Percentiles rank a stretch among this genome's conserved stretches.
These are phyloP conservation scores for Coleophora flavipennella DNA, from an alignment of 2,888 invertebrate species.

Conservation along the genomic window DNA sequence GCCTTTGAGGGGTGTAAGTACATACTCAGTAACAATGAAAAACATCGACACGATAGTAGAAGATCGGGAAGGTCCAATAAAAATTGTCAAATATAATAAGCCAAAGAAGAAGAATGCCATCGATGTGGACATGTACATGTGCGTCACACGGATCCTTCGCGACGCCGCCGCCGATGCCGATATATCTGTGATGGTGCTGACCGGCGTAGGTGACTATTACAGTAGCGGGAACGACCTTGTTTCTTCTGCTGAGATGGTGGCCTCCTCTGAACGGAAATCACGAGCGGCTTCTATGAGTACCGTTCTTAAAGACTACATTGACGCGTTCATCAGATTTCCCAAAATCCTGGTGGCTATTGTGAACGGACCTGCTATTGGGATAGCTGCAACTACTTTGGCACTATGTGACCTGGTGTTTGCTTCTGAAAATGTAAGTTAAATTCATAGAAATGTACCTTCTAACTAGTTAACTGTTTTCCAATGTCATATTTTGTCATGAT, in stretches of 20 bases:
- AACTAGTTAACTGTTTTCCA: too few species aligned
- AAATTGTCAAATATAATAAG: constrained; percentile 79
- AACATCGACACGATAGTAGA: constrained; percentile 35
- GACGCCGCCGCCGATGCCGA: constrained; percentile 78
- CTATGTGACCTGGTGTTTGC: constrained; percentile 93
- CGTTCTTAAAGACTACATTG: constrained; percentile 75
- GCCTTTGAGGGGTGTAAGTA: too few species aligned
- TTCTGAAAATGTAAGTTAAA: constrained; percentile 78
- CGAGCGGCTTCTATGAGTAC: constrained; percentile 11
- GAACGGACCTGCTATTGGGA: constrained; percentile 96
- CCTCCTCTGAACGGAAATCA: constrained; percentile 25
- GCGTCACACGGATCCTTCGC: constrained; percentile 75
- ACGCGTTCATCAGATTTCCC: constrained; percentile 86
- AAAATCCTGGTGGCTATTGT: constrained; percentile 90
- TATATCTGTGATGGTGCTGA: constrained; percentile 81
- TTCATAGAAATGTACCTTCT: background rate
- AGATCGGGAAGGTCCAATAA: constrained; percentile 33
- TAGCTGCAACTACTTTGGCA: constrained; percentile 87
- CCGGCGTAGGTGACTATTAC: constrained; percentile 86
- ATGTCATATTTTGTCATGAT: too few species aligned
- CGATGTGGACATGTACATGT: constrained; percentile 76
- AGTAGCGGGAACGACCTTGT: constrained; percentile 87
- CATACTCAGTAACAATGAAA: too few species aligned
- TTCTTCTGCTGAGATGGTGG: constrained; percentile 11
- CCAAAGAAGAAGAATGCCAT: constrained; percentile 88